Evolutionary conservation across 2,113 vertebrate genomes (phyloP).

Genomic region (Mirza zaza): DNA sequence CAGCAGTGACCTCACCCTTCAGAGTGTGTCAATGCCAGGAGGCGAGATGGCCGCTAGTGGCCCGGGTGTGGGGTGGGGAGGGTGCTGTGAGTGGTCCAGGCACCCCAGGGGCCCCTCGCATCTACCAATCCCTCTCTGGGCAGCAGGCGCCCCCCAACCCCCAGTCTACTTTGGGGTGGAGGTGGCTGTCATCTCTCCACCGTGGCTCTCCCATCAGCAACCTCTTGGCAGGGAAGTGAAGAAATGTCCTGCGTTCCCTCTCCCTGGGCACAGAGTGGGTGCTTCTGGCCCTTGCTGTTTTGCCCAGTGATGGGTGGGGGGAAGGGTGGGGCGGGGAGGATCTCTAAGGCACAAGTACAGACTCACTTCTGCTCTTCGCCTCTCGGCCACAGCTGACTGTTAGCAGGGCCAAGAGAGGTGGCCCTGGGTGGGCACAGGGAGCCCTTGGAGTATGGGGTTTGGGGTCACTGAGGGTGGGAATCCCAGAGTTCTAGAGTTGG

Average conservation of each 20-base stretch:
- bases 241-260: not conserved
- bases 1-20: not conserved
- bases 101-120: not conserved
- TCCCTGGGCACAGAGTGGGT: not conserved
- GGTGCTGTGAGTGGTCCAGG: not conserved
- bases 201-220: not conserved
- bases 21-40: slow-evolving; percentile 44
- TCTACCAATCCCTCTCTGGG: not conserved
- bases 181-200: not conserved
- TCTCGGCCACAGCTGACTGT: not conserved
- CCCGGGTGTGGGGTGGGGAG: not conserved
- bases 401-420: not conserved
- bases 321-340: not conserved
- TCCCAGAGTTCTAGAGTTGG: not conserved
- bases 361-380: not conserved
- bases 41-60: not conserved
- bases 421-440: not conserved
- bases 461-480: not conserved
- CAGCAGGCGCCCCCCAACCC: no score
- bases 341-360: not conserved
- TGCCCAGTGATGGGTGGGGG: not conserved
- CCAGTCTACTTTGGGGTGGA: not conserved
- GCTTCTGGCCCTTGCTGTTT: not conserved
- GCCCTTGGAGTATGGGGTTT: not conserved
- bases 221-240: not conserved